These are phyloP conservation scores for Drosophila burlai DNA, from an alignment of 1,140 invertebrate species.

Conservation along the genomic window DNA sequence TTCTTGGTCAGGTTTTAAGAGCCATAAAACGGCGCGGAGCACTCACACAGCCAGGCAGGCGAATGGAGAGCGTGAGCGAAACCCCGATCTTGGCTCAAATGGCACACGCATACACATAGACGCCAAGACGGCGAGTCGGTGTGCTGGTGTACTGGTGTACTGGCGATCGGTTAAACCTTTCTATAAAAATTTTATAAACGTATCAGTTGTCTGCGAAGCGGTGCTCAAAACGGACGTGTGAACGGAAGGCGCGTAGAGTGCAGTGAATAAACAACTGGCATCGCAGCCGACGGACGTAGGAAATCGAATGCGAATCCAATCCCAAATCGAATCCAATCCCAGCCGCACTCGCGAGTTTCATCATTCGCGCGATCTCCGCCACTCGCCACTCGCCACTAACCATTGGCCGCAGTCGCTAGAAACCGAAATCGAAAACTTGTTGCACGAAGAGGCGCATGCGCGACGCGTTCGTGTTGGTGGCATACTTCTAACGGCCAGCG, in stretches of 20 bases:
- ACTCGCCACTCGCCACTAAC: constrained; percentile 3
- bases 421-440: constrained; percentile 44
- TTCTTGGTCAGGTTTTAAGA: constrained; percentile 30
- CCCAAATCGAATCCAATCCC: constrained; percentile 9
- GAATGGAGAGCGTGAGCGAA: constrained; percentile 33
- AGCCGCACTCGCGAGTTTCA: constrained; percentile 7
- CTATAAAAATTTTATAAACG: constrained; percentile 82
- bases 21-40: neutral
- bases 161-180: constrained; percentile 72
- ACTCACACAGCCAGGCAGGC: neutral
- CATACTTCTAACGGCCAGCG: constrained; percentile 62
- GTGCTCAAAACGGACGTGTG: constrained; percentile 79
- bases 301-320: constrained; percentile 36
- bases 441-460: constrained; percentile 55
- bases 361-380: constrained; percentile 10
- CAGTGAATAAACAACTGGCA: constrained; percentile 6
- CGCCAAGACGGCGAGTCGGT: constrained; percentile 10
- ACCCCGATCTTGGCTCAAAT: constrained; percentile 64
- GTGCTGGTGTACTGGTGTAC: constrained; percentile 23
- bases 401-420: neutral
- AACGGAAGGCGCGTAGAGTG: constrained; percentile 58
- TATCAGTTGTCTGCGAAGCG: constrained; percentile 84
- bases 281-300: constrained; percentile 27
- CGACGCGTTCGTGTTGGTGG: constrained; percentile 49
- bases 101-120: constrained; percentile 44